Evolutionary conservation across 1,140 invertebrate species (phyloP).

Genomic region (Euura lappo): DNA sequence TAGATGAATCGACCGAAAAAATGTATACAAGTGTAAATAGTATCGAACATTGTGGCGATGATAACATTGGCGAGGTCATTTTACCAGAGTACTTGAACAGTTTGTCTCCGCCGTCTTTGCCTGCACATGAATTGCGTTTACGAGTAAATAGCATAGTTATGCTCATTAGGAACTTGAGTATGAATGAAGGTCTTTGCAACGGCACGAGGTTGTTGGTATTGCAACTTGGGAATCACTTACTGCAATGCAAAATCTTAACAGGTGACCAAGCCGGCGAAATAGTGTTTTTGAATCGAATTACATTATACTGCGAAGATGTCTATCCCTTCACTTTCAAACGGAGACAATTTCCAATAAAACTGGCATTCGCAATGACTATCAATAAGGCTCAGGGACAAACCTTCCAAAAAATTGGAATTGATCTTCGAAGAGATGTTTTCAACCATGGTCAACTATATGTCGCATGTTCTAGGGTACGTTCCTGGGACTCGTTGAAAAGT

Average conservation of each 20-base stretch:
- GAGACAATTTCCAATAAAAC: conserved; percentile 10
- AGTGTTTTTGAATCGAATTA: conserved; percentile 42
- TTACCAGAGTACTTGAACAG: too few species aligned
- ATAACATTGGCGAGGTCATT: not conserved
- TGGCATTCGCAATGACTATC: conserved; percentile 62
- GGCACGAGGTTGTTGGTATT: too few species aligned
- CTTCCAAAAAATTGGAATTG: conserved; percentile 34
- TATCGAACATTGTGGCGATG: conserved; percentile 20
- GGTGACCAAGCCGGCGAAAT: not conserved
- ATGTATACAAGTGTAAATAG: not conserved
- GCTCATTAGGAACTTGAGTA: too few species aligned
- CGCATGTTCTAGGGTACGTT: conserved; percentile 28
- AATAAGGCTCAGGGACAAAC: conserved; percentile 55
- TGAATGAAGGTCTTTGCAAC: too few species aligned
- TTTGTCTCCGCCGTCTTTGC: too few species aligned
- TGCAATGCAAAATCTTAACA: too few species aligned
- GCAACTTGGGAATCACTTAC: too few species aligned
- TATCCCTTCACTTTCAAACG: too few species aligned
- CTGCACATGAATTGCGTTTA: too few species aligned
- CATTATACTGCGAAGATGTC: conserved; percentile 24
- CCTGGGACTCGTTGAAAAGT: not conserved
- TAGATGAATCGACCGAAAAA: too few species aligned
- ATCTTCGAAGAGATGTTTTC: conserved; percentile 40
- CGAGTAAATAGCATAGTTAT: too few species aligned
- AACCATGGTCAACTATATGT: conserved; percentile 49